These are phyloP conservation scores for Zeugodacus cucurbitae DNA, from an alignment of 1,140 invertebrate genomes.

Conservation along the genomic window DNA sequence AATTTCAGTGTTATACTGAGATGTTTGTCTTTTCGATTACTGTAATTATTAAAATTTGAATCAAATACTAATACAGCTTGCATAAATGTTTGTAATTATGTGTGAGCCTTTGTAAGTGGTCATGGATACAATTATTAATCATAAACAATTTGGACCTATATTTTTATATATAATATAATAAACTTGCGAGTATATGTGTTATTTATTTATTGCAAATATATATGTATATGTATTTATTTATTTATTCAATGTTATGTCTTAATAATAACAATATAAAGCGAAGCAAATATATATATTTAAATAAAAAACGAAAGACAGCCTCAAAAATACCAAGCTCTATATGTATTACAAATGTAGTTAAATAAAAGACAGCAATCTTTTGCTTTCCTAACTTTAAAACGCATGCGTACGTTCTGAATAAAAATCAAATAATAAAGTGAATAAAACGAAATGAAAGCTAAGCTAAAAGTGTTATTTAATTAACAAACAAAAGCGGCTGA, in stretches of 20 bases:
- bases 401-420: neutral
- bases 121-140: neutral
- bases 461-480: neutral
- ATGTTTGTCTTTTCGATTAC: no score
- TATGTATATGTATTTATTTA: neutral
- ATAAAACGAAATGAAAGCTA: neutral
- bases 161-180: neutral
- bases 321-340: neutral
- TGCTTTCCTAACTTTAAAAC: constrained; percentile 12
- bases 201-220: neutral
- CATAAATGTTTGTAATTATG: no score
- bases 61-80: no score
- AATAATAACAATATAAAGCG: neutral
- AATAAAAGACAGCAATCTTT: neutral
- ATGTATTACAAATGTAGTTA: constrained; percentile 1
- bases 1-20: no score
- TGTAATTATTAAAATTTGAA: no score
- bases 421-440: neutral
- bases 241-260: neutral
- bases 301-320: neutral
- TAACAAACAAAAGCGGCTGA: neutral
- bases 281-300: neutral
- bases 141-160: neutral
- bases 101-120: neutral
- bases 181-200: neutral